Conservation (phyloP, 2,113 vertebrate species). For the Neolamprologus hecqui region DNA sequence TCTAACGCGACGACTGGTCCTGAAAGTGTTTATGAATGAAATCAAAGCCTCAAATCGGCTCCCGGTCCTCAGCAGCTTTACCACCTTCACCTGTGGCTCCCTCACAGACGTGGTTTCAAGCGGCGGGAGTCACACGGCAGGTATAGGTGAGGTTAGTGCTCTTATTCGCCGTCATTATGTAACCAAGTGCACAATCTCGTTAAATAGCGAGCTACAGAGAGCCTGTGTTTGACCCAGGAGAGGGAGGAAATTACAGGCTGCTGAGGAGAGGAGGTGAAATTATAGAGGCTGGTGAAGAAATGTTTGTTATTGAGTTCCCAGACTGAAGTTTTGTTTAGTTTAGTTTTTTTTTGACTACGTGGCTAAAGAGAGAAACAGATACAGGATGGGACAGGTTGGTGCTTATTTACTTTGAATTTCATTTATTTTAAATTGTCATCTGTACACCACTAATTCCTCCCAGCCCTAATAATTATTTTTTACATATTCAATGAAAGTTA, state of each 20-base stretch:
- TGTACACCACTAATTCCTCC: background rate
- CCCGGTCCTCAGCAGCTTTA: background rate
- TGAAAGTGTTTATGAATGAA: background rate
- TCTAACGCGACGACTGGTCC: background rate
- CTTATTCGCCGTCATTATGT: conserved; percentile 20
- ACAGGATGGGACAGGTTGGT: background rate
- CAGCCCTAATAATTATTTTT: background rate
- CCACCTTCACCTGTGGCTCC: background rate
- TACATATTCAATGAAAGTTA: background rate
- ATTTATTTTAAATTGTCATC: background rate
- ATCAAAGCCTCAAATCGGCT: background rate
- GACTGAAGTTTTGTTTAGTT: background rate
- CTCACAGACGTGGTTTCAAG: background rate
- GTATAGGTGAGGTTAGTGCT: background rate
- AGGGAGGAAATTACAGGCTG: conserved; percentile 26
- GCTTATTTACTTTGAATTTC: background rate
- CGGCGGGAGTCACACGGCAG: background rate
- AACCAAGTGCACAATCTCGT: conserved; percentile 1
- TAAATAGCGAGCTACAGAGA: background rate
- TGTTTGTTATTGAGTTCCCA: conserved; percentile 25
- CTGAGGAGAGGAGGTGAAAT: conserved; percentile 5
- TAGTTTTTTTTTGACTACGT: conserved; percentile 8
- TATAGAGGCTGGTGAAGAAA: conserved; percentile 18
- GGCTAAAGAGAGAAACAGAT: background rate
- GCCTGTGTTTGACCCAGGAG: background rate